A percentile compares a stretch with the other conserved stretches of the same genome.
Conservation (phyloP, 2,113 vertebrate genomes). For the Coptodon rendalli region DNA sequence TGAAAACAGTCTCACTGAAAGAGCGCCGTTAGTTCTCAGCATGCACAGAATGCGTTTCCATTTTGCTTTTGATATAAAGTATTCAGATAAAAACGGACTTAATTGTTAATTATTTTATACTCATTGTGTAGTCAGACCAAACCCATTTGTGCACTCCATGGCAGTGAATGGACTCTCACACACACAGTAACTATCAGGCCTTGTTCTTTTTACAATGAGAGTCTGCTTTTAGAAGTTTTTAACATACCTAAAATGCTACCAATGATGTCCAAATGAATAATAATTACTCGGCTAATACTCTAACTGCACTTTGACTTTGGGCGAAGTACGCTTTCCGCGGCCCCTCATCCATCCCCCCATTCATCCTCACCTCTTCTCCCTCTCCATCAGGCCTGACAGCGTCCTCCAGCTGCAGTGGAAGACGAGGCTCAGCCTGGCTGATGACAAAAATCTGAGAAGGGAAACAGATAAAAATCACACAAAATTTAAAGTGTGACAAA, state of each 20-base stretch:
- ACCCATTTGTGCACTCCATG: not conserved
- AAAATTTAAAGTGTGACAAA: not conserved
- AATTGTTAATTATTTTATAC: not conserved
- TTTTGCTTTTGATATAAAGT: not conserved
- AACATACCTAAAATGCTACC: not conserved
- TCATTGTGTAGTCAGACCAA: not conserved
- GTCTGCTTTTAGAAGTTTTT: not conserved
- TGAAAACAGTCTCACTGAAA: not conserved
- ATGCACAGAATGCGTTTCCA: not conserved
- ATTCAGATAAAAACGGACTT: not conserved
- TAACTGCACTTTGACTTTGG: not conserved
- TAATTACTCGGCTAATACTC: not conserved
- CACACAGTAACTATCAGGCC: not conserved
- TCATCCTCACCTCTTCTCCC: conserved; percentile 88
- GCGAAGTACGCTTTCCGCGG: not conserved
- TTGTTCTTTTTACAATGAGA: not conserved
- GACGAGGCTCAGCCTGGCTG: conserved; percentile 88
- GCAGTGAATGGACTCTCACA: not conserved
- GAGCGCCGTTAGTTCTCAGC: not conserved
- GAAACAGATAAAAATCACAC: not conserved
- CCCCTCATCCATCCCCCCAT: not conserved
- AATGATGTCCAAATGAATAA: not conserved
- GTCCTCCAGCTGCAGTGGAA: conserved; percentile 95
- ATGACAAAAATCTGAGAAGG: conserved; percentile 89
- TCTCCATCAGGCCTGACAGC: conserved; percentile 88